Evolutionary conservation across 1,140 invertebrate species (phyloP).

Genomic region (Pseudomyrmex sp.): DNA sequence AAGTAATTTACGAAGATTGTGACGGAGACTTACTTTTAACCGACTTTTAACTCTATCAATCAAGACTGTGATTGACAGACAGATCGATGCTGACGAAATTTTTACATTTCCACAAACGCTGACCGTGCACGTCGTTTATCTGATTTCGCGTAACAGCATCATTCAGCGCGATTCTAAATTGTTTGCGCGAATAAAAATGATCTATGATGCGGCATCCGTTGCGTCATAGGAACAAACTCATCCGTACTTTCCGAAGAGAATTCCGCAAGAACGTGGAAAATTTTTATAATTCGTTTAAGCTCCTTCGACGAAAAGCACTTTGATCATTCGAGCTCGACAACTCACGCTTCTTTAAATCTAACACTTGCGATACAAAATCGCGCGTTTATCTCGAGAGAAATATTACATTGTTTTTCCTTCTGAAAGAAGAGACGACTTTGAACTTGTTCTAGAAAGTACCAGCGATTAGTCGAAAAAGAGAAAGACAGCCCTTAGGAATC

Average conservation of each 20-base stretch:
- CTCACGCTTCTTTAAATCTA: too few relatives aligned
- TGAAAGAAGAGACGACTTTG: too few relatives aligned
- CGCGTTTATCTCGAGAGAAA: too few relatives aligned
- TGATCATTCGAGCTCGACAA: too few relatives aligned
- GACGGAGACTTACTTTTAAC: too few relatives aligned
- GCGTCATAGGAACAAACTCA: slow-evolving; percentile 20
- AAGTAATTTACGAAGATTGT: too few relatives aligned
- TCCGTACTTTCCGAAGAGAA: slow-evolving; percentile 25
- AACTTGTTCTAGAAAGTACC: not conserved
- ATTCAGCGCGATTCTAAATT: not conserved
- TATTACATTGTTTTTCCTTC: too few relatives aligned
- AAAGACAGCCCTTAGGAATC: slow-evolving; percentile 36
- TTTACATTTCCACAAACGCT: not conserved
- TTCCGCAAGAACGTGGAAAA: not conserved
- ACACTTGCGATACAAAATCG: too few relatives aligned
- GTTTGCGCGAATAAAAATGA: slow-evolving; percentile 6
- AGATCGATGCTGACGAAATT: not conserved
- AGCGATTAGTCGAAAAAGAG: slow-evolving; percentile 10
- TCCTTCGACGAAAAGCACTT: too few relatives aligned
- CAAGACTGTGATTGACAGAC: not conserved
- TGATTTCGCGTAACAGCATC: slow-evolving; percentile 24
- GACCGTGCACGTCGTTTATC: not conserved
- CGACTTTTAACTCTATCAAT: too few relatives aligned
- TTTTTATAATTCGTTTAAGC: not conserved
- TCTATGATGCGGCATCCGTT: not conserved